phyloP scores from a whole-genome alignment of 2,113 vertebrate genomes.

The Heptranchias perlo region DNA sequence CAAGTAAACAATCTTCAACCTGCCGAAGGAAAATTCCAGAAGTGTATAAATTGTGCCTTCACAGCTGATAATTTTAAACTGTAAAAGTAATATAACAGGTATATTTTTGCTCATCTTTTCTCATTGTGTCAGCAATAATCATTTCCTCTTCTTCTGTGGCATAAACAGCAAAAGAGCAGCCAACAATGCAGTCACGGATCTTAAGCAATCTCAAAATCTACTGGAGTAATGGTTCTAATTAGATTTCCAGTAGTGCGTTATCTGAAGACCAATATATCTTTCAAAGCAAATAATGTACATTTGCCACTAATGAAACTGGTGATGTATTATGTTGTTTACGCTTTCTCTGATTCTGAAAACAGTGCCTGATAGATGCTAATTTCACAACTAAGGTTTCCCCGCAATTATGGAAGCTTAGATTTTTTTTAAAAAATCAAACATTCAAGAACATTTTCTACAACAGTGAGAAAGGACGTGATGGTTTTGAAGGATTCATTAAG shows the following conservation, averaged over 20 bases:
- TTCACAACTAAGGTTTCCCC: background rate
- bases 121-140: background rate
- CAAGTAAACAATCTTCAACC: background rate
- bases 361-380: background rate
- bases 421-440: background rate
- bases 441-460: background rate
- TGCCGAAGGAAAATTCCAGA: background rate
- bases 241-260: background rate
- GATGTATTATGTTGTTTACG: background rate
- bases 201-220: background rate
- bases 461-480: background rate
- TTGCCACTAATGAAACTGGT: background rate
- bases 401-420: background rate
- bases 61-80: background rate
- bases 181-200: background rate
- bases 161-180: background rate
- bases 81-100: background rate
- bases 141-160: background rate
- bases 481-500: background rate
- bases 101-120: background rate
- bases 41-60: background rate
- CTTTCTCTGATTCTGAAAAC: background rate
- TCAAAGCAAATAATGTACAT: background rate
- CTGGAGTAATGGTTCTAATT: conserved; percentile 10
- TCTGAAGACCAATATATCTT: background rate